Percentiles rank a stretch among this genome's conserved stretches.
Conservation (phyloP, 2,888 invertebrate species). For the Enoplolaimus lenunculus region DNA sequence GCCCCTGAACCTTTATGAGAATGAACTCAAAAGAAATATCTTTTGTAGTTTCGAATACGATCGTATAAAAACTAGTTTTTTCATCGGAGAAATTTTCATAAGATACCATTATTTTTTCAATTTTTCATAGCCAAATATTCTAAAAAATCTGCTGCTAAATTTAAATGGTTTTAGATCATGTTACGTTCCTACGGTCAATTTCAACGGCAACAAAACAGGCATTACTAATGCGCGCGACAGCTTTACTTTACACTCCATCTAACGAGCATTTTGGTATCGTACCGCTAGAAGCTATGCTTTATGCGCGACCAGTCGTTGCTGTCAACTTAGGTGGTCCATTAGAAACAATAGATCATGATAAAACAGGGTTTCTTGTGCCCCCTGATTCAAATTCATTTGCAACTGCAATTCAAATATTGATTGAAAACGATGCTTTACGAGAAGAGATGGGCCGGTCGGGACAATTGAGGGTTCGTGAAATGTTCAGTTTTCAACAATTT, state of each 20-base stretch:
- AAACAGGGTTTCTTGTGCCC: constrained; percentile 44
- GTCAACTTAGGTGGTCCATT: constrained; percentile 85
- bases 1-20: too few species aligned
- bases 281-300: constrained; percentile 93
- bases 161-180: constrained; percentile 54
- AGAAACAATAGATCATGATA: constrained; percentile 58
- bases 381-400: constrained; percentile 28
- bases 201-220: constrained; percentile 67
- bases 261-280: constrained; percentile 99
- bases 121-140: too few species aligned
- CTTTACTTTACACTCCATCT: constrained; percentile 81
- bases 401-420: constrained; percentile 28
- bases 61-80: too few species aligned
- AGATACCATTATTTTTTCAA: too few species aligned
- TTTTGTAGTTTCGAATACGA: too few species aligned
- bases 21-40: too few species aligned
- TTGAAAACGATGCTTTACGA: constrained; percentile 20
- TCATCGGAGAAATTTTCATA: too few species aligned
- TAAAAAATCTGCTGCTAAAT: too few species aligned
- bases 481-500: constrained; percentile 13
- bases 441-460: constrained; percentile 26
- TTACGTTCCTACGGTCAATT: constrained; percentile 72
- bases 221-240: constrained; percentile 59
- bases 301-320: constrained; percentile 79
- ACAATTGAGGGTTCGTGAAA: constrained; percentile 25